Base-by-base conservation (phyloP, 2,797 vertebrate species). In the Hippoglossus hippoglossus region DNA sequence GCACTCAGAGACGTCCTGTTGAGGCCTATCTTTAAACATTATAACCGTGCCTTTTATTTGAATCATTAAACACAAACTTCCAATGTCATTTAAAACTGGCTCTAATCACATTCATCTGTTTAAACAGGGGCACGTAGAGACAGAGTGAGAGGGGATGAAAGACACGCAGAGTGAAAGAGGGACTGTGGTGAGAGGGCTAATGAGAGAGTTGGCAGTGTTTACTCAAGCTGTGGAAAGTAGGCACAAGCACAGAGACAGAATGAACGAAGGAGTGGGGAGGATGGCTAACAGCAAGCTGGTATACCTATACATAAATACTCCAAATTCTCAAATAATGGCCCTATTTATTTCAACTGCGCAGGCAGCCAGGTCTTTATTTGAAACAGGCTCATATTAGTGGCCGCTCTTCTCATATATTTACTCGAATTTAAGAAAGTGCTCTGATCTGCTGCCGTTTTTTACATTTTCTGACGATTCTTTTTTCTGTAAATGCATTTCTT, bases 71-170 rank as follows among this genome's bases (percentile, higher is more conserved):
- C 79, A 92, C 90, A 92, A 94, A 94, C 90, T 90, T 84, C 85
- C 89, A 92, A 91, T 91, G 91, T 88, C 90, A 90, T 91, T 91
- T 90, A 89, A 93, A 94, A 90, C 84, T 75, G 81, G 72, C 75
- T 90, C 68, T 94, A 94, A 95, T 93, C 92, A 92, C 90, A 89
- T 93, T 92, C 91, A 93, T 93, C 93, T 94, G 93, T 93, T 93
- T 90, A 94, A 93, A 93, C 91, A 93, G 87, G 88, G 91, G 82
- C 73, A 46, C 55, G 73, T 52, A 60, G 80, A 77, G 81, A 80
- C 68, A 18, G 79, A 79, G 77, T 18, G 78, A 73, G 84, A 89
- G 76, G 69, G 79, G 83, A 86, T 87, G 90, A 90, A 87, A 89
- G 89, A 77, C 81, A 61, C 24, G 39, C n/a, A 5, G 84, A 82